Evolutionary conservation across 2,888 invertebrate species (phyloP), one percentile per base, ranked within the genome.

Genomic region (Dascillus cervinus): DNA sequence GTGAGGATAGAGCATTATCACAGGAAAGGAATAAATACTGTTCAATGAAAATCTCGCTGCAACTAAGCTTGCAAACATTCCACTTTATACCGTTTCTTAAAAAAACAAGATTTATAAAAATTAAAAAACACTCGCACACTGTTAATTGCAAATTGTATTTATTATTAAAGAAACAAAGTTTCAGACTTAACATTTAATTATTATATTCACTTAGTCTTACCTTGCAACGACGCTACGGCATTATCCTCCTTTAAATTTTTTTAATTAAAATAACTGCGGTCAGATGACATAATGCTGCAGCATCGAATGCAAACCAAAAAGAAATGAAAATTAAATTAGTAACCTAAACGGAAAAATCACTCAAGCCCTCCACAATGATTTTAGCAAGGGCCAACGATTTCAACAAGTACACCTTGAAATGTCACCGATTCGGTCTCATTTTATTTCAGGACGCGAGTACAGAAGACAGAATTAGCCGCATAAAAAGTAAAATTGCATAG

Each of bases 131-230:
- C 38, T 41, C 44, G 34, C 46, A 38, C 41, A 43, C 30, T 36
- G 34, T 43, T 44, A 46, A 44, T 42, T 43, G 46, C 41, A 40
- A 49, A 47, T 41, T 44, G 32, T 39, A 45, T 49, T 50, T 50
- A 44, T 50, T 47, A 49, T 44, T 41, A 50, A 52, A 49, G 40
- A 40, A 50, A 47, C 42, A 35, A n/a, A 41, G 44, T 46, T 50
- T 50, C 52, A 50, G 49, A 44, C 49, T 51, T 50, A 47, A 47
- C 43, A 39, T 42, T 43, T 49, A 42, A 36, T 32, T 32, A 35
- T 20, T 25, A 11, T 8, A 17, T 38, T 32, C 38, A 37, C 41
- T 39, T 39, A 37, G 26, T 32, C 29, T 38, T 43, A 38, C 38
- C 36, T 38, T 32, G 34, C 35, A 43, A 38, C 25, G 33, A 30